These are phyloP conservation scores for Mus minutoides DNA, from an alignment of 2,797 vertebrate species.

Conservation along the genomic window DNA sequence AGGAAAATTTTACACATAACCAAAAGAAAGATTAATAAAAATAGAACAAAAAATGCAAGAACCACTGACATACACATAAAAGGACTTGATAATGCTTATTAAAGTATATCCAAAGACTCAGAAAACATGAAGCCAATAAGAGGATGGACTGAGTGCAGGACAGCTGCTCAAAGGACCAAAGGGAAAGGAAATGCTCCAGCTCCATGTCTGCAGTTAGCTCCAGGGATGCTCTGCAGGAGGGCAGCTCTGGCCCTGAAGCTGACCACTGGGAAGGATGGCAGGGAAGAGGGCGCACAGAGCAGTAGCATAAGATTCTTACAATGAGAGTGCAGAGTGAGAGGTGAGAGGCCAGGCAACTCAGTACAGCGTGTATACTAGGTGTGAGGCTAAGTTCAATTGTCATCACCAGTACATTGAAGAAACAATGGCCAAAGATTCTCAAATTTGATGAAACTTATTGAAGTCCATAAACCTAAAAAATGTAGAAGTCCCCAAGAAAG, in stretches of 20 bases:
- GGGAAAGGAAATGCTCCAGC: slow-evolving; percentile 56
- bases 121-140: slow-evolving; percentile 1
- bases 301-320: not conserved
- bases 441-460: not conserved
- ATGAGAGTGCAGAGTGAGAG: not conserved
- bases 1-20: not conserved
- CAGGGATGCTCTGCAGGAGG: not conserved
- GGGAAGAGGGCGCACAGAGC: not conserved
- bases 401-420: not conserved
- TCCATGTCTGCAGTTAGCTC: not conserved
- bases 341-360: not conserved
- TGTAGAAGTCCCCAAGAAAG: not conserved
- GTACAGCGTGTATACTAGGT: not conserved
- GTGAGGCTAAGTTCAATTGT: not conserved
- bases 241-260: not conserved
- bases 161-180: slow-evolving; percentile 29
- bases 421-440: not conserved
- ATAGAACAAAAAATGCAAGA: slow-evolving; percentile 10
- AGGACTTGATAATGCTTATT: not conserved
- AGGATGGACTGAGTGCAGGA: not conserved
- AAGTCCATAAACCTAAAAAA: not conserved
- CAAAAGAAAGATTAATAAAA: slow-evolving; percentile 12
- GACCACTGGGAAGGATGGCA: not conserved
- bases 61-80: not conserved
- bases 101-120: not conserved